Base-by-base conservation (phyloP, 1,140 invertebrate species). In the Leptinotarsa undecemlineata region DNA sequence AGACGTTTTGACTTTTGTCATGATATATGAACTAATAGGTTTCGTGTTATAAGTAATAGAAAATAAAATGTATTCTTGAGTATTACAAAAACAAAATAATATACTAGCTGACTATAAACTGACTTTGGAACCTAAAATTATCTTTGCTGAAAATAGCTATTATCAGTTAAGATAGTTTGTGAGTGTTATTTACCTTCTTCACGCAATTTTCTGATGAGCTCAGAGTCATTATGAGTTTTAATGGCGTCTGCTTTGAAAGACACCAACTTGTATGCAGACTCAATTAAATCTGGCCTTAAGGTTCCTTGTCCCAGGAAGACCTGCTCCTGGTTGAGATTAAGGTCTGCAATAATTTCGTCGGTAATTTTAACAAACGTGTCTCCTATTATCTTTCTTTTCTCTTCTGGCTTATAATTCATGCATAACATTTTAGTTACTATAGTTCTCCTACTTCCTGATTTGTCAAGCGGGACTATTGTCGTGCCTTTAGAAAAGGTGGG, bases 161-260 rank as follows among this genome's bases (percentile, higher is more conserved):
- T 3, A 42, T 42, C 33, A 42, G 26, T 33, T 33, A 33, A 33
- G 8, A 42, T 42, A 42, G 33, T 42, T 11, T 42, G 33, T 42
- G 8, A 42, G 1, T 42, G 33, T 42, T 33, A 33, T 33, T 42
- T 11, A 42, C 71, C 81, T 69, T 82, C 78, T 77, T 90, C 89
- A 74, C 98, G 88, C 66, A 99, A 87, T 83, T 93, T 89, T 81
- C 78, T 97, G 87, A 99, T 96, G 23, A 99, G 88, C 82, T 96
- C 96, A 51, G 95, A 98, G 85, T 99, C 98, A 86, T 99, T 99
- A 88, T 99, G 98, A n/a, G 98, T 99, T 88, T 99, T 99, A 81
- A 99, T 99, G 15, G 93, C 93, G 85, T 98, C 95, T 6, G 98
- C 98, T 86, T 92, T 92, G 80, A 85, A 89, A 76, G 95, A 98